phyloP scores from a whole-genome alignment of 2,797 vertebrate species.

The Eospalax fontanierii region DNA sequence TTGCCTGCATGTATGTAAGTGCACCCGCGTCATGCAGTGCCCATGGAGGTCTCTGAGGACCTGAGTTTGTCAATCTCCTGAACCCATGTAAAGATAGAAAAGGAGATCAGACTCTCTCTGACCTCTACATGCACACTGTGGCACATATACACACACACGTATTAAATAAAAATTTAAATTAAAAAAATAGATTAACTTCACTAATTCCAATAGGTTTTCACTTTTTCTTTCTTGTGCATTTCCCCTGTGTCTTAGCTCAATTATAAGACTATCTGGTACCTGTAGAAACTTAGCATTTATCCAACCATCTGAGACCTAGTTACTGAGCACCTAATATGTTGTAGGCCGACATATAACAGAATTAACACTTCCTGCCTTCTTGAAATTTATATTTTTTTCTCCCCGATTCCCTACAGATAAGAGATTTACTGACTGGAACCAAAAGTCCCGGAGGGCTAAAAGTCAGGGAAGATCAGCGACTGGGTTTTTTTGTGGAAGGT shows the following conservation, averaged over 20 bases:
- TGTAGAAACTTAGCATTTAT: neutral
- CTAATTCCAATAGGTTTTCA: no score
- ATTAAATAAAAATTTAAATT: no score
- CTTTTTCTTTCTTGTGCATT: no score
- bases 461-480: slow-evolving; percentile 93
- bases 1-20: no score
- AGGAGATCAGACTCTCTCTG: neutral
- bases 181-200: no score
- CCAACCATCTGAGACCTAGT: no score
- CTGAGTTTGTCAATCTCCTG: no score
- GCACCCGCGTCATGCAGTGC: no score
- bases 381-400: neutral
- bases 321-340: neutral
- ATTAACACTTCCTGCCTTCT: neutral
- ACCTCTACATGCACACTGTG: neutral
- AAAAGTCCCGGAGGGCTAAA: slow-evolving; percentile 90
- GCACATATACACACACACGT: neutral
- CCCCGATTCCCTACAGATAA: slow-evolving; percentile 87
- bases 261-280: neutral
- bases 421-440: slow-evolving; percentile 92
- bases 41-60: no score
- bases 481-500: slow-evolving; percentile 95
- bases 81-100: neutral
- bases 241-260: neutral
- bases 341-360: neutral